A percentile compares a stretch with the other conserved stretches of the same genome.
Evolutionary conservation across 2,888 invertebrate species (phyloP).

Genomic region (Pterostichus madidus): DNA sequence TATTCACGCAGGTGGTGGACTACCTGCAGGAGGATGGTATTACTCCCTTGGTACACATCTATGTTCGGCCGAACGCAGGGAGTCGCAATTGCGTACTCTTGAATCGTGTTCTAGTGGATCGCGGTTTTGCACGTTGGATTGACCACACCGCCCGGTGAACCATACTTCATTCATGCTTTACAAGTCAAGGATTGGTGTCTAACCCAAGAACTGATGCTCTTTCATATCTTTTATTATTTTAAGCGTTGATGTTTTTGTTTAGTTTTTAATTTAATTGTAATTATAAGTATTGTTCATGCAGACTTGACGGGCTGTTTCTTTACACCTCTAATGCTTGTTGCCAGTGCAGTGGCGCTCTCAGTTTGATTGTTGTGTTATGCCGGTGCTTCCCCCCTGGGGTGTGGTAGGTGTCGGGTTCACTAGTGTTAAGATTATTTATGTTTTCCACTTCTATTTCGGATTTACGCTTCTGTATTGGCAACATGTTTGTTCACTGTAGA

Average conservation of each 20-base stretch:
- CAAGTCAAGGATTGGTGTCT: constrained; percentile 34
- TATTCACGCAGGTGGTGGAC: constrained; percentile 93
- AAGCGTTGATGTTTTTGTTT: constrained; percentile 52
- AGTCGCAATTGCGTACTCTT: constrained; percentile 84
- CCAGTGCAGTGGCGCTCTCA: constrained; percentile 54
- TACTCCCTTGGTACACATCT: constrained; percentile 88
- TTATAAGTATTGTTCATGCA: constrained; percentile 12
- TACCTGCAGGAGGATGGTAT: constrained; percentile 86
- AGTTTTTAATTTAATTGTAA: constrained; percentile 28
- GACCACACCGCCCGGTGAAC: constrained; percentile 69
- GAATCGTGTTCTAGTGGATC: constrained; percentile 91
- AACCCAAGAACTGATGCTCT: constrained; percentile 43
- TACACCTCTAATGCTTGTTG: constrained; percentile 51
- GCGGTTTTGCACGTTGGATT: constrained; percentile 89
- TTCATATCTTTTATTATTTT: constrained; percentile 39
- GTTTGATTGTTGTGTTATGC: constrained; percentile 38
- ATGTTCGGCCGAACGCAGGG: constrained; percentile 77
- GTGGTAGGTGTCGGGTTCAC: constrained; percentile 60
- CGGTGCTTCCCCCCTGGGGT: constrained; percentile 50
- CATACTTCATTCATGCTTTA: constrained; percentile 38
- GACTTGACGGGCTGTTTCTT: constrained; percentile 43
- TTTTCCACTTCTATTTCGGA: constrained; percentile 35
- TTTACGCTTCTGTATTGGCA: constrained; percentile 58
- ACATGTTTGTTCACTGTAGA: constrained; percentile 58
- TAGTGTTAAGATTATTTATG: constrained; percentile 54